Conservation (phyloP, 2,113 vertebrate genomes). For the Empidonax traillii region DNA sequence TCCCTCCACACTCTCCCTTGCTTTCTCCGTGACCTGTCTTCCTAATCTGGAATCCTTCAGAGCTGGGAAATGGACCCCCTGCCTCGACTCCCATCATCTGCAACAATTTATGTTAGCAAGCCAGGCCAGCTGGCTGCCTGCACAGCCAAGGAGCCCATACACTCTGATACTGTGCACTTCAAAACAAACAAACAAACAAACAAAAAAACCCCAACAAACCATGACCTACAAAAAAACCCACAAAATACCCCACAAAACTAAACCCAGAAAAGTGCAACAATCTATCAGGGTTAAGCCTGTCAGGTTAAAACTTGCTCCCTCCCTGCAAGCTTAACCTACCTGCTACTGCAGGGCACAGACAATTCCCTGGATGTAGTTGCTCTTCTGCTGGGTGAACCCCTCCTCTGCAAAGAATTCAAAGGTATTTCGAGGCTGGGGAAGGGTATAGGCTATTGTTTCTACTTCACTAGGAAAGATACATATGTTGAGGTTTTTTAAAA, state of each 20-base stretch:
- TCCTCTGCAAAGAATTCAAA: neutral
- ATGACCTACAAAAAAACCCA: neutral
- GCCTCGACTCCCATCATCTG: conserved; percentile 41
- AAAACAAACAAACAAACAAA: neutral
- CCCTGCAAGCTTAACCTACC: neutral
- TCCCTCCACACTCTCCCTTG: neutral
- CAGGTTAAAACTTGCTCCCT: neutral
- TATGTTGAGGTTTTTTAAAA: neutral
- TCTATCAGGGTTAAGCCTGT: neutral
- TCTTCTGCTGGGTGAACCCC: neutral
- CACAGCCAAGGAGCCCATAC: neutral
- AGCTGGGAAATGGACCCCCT: conserved; percentile 35
- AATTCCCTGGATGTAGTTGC: neutral
- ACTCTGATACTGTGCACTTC: neutral
- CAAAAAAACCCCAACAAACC: too few relatives aligned
- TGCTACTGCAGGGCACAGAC: neutral
- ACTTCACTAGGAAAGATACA: neutral
- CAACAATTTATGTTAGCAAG: neutral
- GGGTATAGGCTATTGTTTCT: neutral
- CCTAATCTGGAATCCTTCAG: conserved; percentile 1
- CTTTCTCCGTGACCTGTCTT: neutral
- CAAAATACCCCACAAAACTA: neutral
- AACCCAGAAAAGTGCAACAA: neutral
- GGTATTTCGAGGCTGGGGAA: neutral
- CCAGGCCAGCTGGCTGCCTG: neutral